These are phyloP conservation scores for Falco punctatus DNA, from an alignment of 2,113 vertebrate genomes.

Conservation along the genomic window DNA sequence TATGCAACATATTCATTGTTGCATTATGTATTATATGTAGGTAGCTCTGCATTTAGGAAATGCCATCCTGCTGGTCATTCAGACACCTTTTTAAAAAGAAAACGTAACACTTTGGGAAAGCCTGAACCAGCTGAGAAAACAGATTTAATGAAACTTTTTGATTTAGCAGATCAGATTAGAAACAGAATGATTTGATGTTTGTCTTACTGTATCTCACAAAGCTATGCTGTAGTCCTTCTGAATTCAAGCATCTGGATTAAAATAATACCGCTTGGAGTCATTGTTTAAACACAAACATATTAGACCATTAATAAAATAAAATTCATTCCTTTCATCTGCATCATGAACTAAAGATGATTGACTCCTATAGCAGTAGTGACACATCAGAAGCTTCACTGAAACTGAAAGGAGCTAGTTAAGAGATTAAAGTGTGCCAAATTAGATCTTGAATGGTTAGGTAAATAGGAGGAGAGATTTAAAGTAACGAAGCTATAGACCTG, in stretches of 20 bases:
- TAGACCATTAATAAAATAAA: background rate
- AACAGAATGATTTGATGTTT: background rate
- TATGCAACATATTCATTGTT: background rate
- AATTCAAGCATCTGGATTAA: background rate
- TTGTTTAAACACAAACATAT: background rate
- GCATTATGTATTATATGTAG: background rate
- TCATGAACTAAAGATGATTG: background rate
- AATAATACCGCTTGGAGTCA: background rate
- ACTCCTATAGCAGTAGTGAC: background rate
- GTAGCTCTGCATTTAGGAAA: background rate
- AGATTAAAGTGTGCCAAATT: conserved; percentile 45
- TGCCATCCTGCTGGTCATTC: background rate
- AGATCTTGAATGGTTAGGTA: conserved; percentile 47
- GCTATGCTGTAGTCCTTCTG: background rate
- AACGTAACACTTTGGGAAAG: background rate
- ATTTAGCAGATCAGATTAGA: background rate
- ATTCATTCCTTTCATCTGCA: conserved; percentile 16
- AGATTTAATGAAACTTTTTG: background rate
- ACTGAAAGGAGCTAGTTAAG: conserved; percentile 22
- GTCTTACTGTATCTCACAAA: background rate
- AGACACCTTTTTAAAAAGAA: background rate
- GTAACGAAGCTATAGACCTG: conserved; percentile 53
- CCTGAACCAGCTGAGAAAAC: background rate
- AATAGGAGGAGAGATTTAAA: conserved; percentile 64
- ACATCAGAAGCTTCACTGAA: background rate